Evolutionary conservation across 2,888 invertebrate genomes (phyloP), one percentile per base, ranked within the genome.

Genomic region (Trisateles emortualis): DNA sequence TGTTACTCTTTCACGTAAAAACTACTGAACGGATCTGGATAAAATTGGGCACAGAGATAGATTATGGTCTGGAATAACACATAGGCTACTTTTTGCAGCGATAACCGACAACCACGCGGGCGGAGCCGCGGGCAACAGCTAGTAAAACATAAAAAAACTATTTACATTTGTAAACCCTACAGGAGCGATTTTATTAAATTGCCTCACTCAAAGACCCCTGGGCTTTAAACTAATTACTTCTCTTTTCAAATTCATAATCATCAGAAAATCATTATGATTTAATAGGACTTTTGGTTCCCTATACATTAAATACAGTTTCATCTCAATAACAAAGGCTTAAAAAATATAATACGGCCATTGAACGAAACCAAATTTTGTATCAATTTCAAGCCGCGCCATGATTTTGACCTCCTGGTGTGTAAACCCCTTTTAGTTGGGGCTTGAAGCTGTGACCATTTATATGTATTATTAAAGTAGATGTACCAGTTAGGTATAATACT

Each of bases 321-420:
- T 72, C 59, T 64, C 33, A 66, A 61, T 70, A 74, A 81, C 75
- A 79, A 78, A 67, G 64, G 68, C 40, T 58, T 60, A 49, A 59
- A 66, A 64, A 69, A 68, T 79, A 79, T 82, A 83, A 85, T 84
- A 75, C 76, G 70, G 59, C 74, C 73, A 79, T 85, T 79, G 83
- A 86, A 81, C 62, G 73, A 79, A 83, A 79, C 80, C 76, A 74
- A 86, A 84, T 85, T 85, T 81, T 83, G 89, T 90, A 90, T 90
- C 90, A 87, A 88, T 91, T 90, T 88, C 90, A 84, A 76, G 74
- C 80, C 82, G 80, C 81, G 73, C 81, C 78, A 67, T 83, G 86
- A 86, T 87, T 84, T 75, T 73, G 83, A 76, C 82, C 86, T 84
- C 89, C 85, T 66, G 83, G 56, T 50, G 84, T 44, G 81, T 61